Conservation (phyloP, 2,113 vertebrate genomes). For the Heteronetta atricapilla region DNA sequence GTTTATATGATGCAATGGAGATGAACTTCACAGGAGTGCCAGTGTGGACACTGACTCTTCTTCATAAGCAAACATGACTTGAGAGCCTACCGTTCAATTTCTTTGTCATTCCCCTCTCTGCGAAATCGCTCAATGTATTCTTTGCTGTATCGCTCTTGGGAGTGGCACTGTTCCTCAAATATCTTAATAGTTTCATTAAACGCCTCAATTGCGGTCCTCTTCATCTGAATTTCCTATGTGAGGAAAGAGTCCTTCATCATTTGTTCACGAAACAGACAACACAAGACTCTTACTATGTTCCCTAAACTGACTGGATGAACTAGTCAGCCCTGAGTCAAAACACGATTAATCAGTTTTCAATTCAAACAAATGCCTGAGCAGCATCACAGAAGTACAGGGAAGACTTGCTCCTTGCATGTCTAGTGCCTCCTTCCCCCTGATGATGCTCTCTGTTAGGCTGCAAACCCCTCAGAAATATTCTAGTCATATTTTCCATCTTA, state of each 20-base stretch:
- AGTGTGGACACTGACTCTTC: neutral
- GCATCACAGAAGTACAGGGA: neutral
- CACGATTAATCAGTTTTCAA: neutral
- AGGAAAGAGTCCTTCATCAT: slow-evolving; percentile 8
- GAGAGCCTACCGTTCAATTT: slow-evolving; percentile 87
- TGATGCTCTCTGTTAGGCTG: neutral
- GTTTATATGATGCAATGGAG: neutral
- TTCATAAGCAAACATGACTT: neutral
- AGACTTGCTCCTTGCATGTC: neutral
- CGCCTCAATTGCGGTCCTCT: slow-evolving; percentile 92
- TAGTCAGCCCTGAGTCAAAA: neutral
- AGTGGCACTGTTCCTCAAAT: slow-evolving; percentile 93
- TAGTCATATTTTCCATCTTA: slow-evolving; percentile 61
- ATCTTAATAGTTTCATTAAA: slow-evolving; percentile 96
- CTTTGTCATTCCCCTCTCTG: slow-evolving; percentile 87
- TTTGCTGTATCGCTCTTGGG: slow-evolving; percentile 91
- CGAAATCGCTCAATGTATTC: slow-evolving; percentile 90
- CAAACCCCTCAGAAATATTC: slow-evolving; percentile 38
- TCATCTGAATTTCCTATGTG: slow-evolving; percentile 95
- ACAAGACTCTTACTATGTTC: neutral
- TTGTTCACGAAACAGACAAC: neutral
- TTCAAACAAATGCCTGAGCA: neutral
- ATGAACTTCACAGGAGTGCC: neutral
- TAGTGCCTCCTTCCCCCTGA: neutral
- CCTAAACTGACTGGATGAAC: neutral